Conservation (phyloP, 2,113 vertebrate genomes). For the Procavia capensis region DNA sequence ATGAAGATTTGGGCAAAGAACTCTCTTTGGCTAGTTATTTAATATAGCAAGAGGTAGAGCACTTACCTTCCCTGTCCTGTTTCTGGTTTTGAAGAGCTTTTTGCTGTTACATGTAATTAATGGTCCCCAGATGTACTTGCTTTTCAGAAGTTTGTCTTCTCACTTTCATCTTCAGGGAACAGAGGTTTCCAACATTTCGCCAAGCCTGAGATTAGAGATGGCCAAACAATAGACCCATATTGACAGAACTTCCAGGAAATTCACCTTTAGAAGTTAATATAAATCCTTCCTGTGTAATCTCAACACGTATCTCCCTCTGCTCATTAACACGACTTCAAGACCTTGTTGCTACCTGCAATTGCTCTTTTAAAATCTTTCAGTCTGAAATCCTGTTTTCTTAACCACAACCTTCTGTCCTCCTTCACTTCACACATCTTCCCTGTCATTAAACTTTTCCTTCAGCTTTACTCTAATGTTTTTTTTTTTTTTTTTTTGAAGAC, state of each 20-base stretch:
- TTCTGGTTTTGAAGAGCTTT: conserved; percentile 72
- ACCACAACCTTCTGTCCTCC: neutral
- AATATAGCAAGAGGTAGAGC: conserved; percentile 26
- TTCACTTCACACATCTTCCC: neutral
- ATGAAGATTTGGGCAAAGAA: conserved; percentile 66
- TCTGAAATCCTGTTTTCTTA: neutral
- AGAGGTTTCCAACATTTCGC: conserved; percentile 77
- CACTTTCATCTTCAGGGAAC: conserved; percentile 76
- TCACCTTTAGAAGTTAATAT: conserved; percentile 38
- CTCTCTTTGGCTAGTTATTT: conserved; percentile 65
- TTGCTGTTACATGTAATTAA: conserved; percentile 80
- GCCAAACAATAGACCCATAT: conserved; percentile 50
- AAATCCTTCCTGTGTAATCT: conserved; percentile 12
- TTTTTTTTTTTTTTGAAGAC: neutral
- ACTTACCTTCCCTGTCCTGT: conserved; percentile 60
- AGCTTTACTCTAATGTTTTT: neutral
- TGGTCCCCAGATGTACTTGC: conserved; percentile 76
- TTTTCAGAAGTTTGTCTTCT: conserved; percentile 73
- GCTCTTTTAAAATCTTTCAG: neutral
- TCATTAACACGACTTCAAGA: conserved; percentile 1
- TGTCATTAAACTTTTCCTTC: neutral
- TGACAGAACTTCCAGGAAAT: conserved; percentile 54
- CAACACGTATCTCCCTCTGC: neutral
- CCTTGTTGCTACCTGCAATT: neutral
- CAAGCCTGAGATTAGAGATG: conserved; percentile 31